A percentile compares a stretch with the other conserved stretches of the same genome.
These are phyloP conservation scores for Dasysyrphus tricinctus DNA, from an alignment of 2,888 invertebrate genomes.

Conservation along the genomic window DNA sequence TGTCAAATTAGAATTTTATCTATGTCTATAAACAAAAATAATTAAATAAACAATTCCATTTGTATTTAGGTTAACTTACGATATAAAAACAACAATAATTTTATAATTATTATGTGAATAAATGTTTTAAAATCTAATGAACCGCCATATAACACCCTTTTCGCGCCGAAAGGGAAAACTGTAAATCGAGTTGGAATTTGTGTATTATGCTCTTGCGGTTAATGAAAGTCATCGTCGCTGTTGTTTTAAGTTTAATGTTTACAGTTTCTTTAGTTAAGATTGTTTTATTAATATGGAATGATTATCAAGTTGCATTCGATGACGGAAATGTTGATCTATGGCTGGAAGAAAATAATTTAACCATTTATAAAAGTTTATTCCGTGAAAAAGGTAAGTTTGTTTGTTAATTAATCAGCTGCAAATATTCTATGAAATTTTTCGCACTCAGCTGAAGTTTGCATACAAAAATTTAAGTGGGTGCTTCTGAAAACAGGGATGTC, in stretches of 20 bases:
- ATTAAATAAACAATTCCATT: slow-evolving; percentile 49
- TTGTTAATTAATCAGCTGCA: slow-evolving; percentile 18
- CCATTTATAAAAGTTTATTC: slow-evolving; percentile 88
- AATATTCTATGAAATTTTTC: neutral
- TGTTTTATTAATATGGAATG: slow-evolving; percentile 83
- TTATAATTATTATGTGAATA: slow-evolving; percentile 6
- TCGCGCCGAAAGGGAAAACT: slow-evolving; percentile 27
- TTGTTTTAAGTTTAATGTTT: slow-evolving; percentile 84
- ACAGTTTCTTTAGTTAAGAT: slow-evolving; percentile 84
- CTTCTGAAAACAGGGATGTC: slow-evolving; percentile 7
- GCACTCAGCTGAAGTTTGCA: slow-evolving; percentile 31
- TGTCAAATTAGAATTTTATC: slow-evolving; percentile 63
- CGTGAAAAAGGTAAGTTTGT: slow-evolving; percentile 88
- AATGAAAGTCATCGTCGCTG: slow-evolving; percentile 83
- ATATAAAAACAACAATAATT: neutral
- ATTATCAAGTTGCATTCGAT: slow-evolving; percentile 80
- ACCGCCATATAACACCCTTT: slow-evolving; percentile 13
- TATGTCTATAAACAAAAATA: slow-evolving; percentile 57
- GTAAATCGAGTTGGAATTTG: slow-evolving; percentile 24
- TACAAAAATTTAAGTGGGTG: slow-evolving; percentile 2
- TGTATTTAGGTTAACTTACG: neutral
- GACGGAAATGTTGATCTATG: slow-evolving; percentile 89
- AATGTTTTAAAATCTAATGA: slow-evolving; percentile 33
- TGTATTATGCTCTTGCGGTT: slow-evolving; percentile 81
- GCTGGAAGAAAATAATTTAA: slow-evolving; percentile 89